phyloP scores from a whole-genome alignment of 2,888 invertebrate species.

The Pachymerium ferrugineum region DNA sequence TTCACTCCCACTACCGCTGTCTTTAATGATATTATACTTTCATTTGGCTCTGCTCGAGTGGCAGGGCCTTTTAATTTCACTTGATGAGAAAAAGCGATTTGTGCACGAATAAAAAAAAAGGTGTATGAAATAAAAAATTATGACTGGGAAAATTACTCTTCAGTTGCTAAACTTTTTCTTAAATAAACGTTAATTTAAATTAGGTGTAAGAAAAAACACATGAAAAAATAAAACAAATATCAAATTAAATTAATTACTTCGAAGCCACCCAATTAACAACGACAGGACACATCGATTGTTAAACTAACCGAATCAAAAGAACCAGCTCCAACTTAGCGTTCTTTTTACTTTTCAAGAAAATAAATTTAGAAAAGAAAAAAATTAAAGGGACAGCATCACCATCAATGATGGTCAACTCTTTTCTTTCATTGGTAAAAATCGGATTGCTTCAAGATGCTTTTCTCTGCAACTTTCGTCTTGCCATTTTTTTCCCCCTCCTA shows the following conservation, averaged over 20 bases:
- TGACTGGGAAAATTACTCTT: too few species aligned
- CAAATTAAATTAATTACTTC: too few species aligned
- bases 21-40: conserved; percentile 12
- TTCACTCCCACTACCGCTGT: background rate
- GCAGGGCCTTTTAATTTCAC: background rate
- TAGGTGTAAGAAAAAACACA: too few species aligned
- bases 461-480: background rate
- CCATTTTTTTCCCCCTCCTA: conserved; percentile 12
- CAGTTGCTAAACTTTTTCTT: too few species aligned
- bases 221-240: too few species aligned
- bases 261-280: too few species aligned
- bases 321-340: too few species aligned
- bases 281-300: too few species aligned
- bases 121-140: background rate
- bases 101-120: background rate
- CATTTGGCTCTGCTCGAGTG: background rate
- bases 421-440: background rate
- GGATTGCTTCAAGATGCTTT: background rate
- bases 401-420: background rate
- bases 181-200: too few species aligned
- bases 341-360: too few species aligned
- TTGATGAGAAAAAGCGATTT: conserved; percentile 10
- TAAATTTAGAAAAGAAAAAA: background rate
- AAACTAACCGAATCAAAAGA: too few species aligned
- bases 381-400: background rate